Evolutionary conservation across 2,797 vertebrate species (phyloP).

Genomic region (Clarias laeviceps): DNA sequence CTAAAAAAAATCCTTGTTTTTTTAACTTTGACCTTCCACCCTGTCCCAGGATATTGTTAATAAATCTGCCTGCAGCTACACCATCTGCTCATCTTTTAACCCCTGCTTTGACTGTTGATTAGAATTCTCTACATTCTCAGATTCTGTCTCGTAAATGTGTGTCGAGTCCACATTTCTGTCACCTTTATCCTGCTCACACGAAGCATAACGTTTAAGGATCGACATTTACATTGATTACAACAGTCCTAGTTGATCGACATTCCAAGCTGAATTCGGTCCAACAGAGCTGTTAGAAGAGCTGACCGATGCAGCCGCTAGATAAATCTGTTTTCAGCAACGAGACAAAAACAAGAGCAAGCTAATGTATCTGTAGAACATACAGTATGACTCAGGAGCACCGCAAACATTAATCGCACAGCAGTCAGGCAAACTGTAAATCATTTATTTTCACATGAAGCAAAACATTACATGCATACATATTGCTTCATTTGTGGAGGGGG

Average conservation of each 20-base stretch:
- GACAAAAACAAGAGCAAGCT: not conserved
- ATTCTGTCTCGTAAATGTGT: not conserved
- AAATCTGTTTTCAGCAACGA: not conserved
- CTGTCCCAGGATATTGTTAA: not conserved
- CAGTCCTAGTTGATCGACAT: not conserved
- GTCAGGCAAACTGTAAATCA: not conserved
- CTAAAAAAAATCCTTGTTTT: not conserved
- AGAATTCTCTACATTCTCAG: not conserved
- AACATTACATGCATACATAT: not conserved
- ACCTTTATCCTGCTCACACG: not conserved
- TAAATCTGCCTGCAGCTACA: constrained; percentile 19
- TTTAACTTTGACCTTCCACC: not conserved
- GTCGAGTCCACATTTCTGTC: not conserved
- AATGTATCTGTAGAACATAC: not conserved
- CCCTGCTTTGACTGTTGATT: constrained; percentile 26
- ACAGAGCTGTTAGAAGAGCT: not conserved
- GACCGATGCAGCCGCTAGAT: not conserved
- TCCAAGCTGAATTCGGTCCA: not conserved
- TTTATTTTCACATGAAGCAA: not conserved
- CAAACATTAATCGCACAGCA: not conserved
- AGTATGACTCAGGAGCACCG: not conserved
- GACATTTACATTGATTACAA: not conserved
- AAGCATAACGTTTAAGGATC: not conserved
- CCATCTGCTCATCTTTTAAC: constrained; percentile 28
- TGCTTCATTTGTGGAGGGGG: not conserved